phyloP scores from a whole-genome alignment of 2,797 vertebrate genomes.

The Phataginus tricuspis region DNA sequence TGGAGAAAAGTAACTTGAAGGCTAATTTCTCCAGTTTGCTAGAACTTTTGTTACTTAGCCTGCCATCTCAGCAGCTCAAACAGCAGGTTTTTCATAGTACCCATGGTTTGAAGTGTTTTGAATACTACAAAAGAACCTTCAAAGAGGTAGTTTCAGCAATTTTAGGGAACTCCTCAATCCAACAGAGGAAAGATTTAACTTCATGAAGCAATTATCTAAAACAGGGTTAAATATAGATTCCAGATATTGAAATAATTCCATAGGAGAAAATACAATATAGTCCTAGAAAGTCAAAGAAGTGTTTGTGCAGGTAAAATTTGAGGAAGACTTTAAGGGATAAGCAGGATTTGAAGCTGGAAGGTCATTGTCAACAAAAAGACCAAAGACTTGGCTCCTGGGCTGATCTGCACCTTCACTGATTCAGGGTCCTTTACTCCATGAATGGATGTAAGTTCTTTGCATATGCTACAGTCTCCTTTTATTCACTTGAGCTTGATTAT shows the following conservation, averaged over 20 bases:
- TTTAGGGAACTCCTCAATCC: background rate
- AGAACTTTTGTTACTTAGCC: background rate
- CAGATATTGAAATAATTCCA: background rate
- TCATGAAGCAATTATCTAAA: background rate
- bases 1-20: background rate
- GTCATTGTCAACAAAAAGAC: background rate
- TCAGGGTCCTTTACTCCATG: background rate
- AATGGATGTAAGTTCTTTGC: background rate
- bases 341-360: constrained; percentile 9
- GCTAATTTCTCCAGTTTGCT: background rate
- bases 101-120: background rate
- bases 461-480: background rate
- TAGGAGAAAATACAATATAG: background rate
- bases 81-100: background rate
- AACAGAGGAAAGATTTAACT: background rate
- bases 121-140: background rate
- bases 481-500: constrained; percentile 36
- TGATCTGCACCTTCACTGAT: background rate
- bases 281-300: constrained; percentile 23
- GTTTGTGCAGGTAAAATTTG: background rate
- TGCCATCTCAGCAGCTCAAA: background rate
- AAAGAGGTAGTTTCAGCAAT: background rate
- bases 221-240: background rate
- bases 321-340: background rate
- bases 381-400: background rate